These are phyloP conservation scores for Crotalus adamanteus DNA, from an alignment of 2,797 vertebrate species.

Conservation along the genomic window DNA sequence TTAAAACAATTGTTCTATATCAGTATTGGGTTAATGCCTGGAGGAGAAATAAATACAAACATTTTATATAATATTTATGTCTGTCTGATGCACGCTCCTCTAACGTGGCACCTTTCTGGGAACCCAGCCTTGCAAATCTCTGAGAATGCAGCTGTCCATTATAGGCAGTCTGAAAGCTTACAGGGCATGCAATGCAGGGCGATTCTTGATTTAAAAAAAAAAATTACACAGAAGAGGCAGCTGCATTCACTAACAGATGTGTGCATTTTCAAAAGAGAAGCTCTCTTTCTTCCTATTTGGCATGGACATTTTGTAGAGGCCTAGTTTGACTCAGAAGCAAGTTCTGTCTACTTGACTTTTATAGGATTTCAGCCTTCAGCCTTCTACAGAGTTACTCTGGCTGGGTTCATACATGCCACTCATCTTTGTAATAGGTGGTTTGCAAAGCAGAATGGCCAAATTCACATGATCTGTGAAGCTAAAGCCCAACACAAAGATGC, in stretches of 20 bases:
- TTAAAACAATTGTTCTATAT: not conserved
- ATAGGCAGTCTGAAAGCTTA: not conserved
- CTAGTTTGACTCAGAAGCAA: not conserved
- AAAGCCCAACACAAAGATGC: not conserved
- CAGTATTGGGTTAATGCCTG: not conserved
- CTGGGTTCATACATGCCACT: not conserved
- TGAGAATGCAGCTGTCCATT: not conserved
- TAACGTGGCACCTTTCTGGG: not conserved
- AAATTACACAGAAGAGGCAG: not conserved
- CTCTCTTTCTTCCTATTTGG: not conserved
- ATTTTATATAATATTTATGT: not conserved
- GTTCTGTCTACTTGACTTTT: not conserved
- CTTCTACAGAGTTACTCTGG: not conserved
- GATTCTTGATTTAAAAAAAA: not conserved
- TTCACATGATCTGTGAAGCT: not conserved
- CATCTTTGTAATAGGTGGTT: not conserved
- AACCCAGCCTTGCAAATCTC: not conserved
- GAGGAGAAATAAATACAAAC: not conserved
- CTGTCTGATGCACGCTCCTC: not conserved
- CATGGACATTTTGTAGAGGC: not conserved
- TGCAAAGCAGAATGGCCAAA: not conserved
- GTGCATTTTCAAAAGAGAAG: not conserved
- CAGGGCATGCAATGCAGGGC: not conserved
- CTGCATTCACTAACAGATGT: not conserved
- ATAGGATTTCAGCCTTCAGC: not conserved